Evolutionary conservation across 2,888 invertebrate genomes (phyloP), one percentile per base, ranked within the genome.

Genomic region (Caenorhabditis sp.): DNA sequence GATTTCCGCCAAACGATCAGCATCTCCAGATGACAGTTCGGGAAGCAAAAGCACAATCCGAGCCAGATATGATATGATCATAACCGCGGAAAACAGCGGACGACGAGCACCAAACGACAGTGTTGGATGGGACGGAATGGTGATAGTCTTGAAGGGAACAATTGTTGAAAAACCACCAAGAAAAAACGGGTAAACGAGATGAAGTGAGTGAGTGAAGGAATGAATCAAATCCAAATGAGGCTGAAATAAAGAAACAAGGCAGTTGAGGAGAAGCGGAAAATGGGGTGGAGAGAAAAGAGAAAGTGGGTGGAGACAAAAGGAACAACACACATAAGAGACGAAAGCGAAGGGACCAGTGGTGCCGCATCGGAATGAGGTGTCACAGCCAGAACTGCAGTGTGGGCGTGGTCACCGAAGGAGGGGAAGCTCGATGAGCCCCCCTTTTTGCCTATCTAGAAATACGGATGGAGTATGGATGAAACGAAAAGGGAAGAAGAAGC

Each of bases 41-140:
- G 91, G 91, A 22, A 91, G 84, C 22, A 91, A 81, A 19, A 91
- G 88, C 14, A 91, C 88, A 38, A 91, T 85, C 24, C 90, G 85
- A 24, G 91, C 90, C 80, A 91, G 79, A 74, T 91, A 91, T 16
- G 91, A 90, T 74, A 91, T 88, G 47, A 91, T 90, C 91, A 91
- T 91, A 41, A 80, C 77, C 35, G 75, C 58, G 61, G 58, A 19
- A 54, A 77, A 31, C 59, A 84, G 26, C 63, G 73, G 68, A 63
- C 59, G 73, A 47, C 28, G 44, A 24, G 66, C n/a, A 66, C 56
- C 64, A n/a, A 24, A 51, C 68, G 58, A 41, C 28, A 31, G 22
- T 28, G 19, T 54, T 66, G 7, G 56, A 28, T 69, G 22, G 59
- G 82, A 82, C 83, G 83, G 64, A 83, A 83, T 83, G n/a, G 28